Evolutionary conservation across 2,113 vertebrate genomes (phyloP).

Genomic region (Lophotis ruficrista): DNA sequence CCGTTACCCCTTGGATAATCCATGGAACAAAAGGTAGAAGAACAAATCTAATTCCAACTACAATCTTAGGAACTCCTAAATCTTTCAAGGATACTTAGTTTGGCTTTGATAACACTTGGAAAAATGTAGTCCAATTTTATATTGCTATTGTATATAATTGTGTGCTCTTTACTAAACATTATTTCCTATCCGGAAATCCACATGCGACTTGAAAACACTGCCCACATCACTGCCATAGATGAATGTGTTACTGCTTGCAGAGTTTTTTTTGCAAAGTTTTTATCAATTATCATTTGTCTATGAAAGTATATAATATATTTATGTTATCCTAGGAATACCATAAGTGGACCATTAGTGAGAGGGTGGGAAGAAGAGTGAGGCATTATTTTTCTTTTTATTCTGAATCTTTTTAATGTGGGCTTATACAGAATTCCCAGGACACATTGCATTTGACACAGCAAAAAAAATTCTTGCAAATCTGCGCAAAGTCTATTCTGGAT

Average conservation of each 20-base stretch:
- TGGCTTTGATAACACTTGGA: constrained; percentile 4
- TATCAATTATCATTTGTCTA: neutral
- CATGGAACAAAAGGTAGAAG: constrained; percentile 36
- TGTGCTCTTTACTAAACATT: neutral
- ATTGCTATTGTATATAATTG: neutral
- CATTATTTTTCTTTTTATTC: neutral
- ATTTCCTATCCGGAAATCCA: neutral
- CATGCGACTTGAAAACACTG: neutral
- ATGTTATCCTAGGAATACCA: neutral
- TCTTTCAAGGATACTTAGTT: constrained; percentile 11
- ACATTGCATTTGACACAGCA: neutral
- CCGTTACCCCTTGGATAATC: constrained; percentile 15
- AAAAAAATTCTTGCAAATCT: neutral
- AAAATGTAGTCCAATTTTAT: constrained; percentile 2
- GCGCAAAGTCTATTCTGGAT: neutral
- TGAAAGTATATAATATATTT: neutral
- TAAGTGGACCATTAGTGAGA: neutral
- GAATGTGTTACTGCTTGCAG: neutral
- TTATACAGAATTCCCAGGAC: neutral
- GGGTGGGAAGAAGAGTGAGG: neutral
- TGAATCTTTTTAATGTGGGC: neutral
- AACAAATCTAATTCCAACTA: constrained; percentile 49
- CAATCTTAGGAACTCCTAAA: constrained; percentile 4
- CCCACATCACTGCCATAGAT: neutral
- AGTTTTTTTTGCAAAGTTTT: neutral